A percentile compares a stretch with the other conserved stretches of the same genome.
Conservation (phyloP, 2,888 invertebrate genomes). For the Melanchra persicariae region DNA sequence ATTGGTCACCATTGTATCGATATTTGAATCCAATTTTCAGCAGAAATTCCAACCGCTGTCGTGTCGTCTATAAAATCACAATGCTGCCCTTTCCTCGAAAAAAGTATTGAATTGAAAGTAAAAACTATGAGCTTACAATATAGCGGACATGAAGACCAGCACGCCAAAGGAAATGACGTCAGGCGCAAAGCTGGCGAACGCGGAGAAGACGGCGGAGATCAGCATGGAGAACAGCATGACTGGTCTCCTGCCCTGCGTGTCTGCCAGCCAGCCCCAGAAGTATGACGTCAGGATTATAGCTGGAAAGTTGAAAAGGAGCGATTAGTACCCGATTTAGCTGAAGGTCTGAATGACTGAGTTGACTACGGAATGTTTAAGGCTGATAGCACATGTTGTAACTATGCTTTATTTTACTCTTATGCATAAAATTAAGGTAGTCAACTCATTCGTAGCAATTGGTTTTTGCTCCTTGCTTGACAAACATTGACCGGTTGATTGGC, state of each 20-base stretch:
- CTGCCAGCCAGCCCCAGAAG: slow-evolving; percentile 95
- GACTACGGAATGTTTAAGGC: neutral
- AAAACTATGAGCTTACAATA: slow-evolving; percentile 86
- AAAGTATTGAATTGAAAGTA: neutral
- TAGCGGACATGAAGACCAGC: slow-evolving; percentile 92
- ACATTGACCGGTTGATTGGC: no score
- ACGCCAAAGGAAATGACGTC: slow-evolving; percentile 90
- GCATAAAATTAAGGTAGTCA: neutral
- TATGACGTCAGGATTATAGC: slow-evolving; percentile 94
- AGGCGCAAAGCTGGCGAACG: slow-evolving; percentile 91
- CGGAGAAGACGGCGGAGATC: slow-evolving; percentile 88
- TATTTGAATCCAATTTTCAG: no score
- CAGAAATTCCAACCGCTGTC: no score
- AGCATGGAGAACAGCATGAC: slow-evolving; percentile 89
- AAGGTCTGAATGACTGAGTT: neutral
- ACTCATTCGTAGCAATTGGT: neutral
- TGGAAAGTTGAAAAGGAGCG: slow-evolving; percentile 65
- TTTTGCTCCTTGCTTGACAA: no score
- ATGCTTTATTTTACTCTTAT: no score
- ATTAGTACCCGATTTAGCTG: neutral
- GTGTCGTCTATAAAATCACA: no score
- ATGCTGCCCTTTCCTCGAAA: neutral
- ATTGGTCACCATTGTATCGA: no score
- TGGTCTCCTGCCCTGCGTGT: slow-evolving; percentile 93
- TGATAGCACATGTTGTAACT: no score